Evolutionary conservation across 1,140 invertebrate genomes (phyloP).

Genomic region (Rhopalosiphum padi): DNA sequence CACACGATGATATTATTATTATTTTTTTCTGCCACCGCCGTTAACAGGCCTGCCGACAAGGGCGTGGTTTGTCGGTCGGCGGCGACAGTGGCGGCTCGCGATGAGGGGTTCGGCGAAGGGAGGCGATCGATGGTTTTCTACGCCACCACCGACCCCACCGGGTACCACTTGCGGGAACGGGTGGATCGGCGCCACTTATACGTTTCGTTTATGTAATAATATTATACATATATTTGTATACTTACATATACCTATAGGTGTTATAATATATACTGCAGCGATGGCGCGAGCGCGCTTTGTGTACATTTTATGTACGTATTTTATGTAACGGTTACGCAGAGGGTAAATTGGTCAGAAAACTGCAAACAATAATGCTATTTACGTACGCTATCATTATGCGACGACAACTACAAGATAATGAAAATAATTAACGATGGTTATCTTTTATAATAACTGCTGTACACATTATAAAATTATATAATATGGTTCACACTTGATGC

Average conservation of each 20-base stretch:
- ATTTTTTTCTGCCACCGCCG: neutral
- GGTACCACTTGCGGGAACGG: neutral
- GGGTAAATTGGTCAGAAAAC: neutral
- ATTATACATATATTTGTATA: neutral
- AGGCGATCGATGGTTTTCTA: constrained; percentile 50
- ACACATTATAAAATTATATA: neutral
- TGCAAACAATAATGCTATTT: neutral
- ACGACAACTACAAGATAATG: neutral
- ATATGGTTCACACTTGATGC: no score
- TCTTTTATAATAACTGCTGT: neutral
- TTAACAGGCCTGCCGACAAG: constrained; percentile 34
- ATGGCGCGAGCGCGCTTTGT: neutral
- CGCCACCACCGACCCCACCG: neutral
- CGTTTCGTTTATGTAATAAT: neutral
- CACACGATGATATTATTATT: constrained; percentile 13
- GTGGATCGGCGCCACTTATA: neutral
- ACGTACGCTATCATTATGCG: neutral
- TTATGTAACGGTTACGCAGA: neutral
- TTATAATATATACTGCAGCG: neutral
- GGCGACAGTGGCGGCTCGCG: neutral
- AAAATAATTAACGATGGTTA: neutral
- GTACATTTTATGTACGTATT: neutral
- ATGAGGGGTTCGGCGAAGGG: constrained; percentile 24
- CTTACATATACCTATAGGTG: no score
- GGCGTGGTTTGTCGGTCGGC: constrained; percentile 42